Evolutionary conservation across 2,113 vertebrate species (phyloP).

Genomic region (Rhynchomys soricoides): DNA sequence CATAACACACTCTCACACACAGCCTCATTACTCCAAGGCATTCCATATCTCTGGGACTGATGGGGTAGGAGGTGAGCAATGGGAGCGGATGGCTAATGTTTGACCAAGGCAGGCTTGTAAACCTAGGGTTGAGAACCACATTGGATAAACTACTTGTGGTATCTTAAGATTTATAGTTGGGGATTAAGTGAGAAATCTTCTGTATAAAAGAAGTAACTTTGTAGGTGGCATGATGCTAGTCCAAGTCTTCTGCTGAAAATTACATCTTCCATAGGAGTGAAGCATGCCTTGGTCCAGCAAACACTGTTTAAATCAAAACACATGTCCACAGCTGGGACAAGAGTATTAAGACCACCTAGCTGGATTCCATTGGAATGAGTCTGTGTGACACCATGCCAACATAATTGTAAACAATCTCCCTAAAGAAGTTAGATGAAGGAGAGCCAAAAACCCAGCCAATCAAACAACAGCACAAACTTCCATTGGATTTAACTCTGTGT

Average conservation of each 20-base stretch:
- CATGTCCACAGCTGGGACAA: constrained; percentile 62
- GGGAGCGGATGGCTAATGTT: neutral
- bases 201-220: neutral
- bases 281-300: neutral
- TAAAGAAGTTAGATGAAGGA: neutral
- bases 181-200: neutral
- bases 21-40: neutral
- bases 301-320: constrained; percentile 62
- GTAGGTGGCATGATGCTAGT: neutral
- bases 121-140: neutral
- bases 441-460: neutral
- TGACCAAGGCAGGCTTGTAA: neutral
- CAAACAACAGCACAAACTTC: neutral
- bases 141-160: neutral
- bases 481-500: neutral
- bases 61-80: neutral
- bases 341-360: constrained; percentile 54
- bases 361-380: constrained; percentile 56
- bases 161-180: neutral
- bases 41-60: neutral
- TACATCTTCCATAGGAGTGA: constrained; percentile 49
- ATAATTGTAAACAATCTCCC: constrained; percentile 8
- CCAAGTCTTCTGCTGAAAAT: constrained; percentile 38
- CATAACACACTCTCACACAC: neutral
- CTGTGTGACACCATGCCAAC: neutral